phyloP scores from a whole-genome alignment of 2,113 vertebrate species.

The Oncorhynchus keta region DNA sequence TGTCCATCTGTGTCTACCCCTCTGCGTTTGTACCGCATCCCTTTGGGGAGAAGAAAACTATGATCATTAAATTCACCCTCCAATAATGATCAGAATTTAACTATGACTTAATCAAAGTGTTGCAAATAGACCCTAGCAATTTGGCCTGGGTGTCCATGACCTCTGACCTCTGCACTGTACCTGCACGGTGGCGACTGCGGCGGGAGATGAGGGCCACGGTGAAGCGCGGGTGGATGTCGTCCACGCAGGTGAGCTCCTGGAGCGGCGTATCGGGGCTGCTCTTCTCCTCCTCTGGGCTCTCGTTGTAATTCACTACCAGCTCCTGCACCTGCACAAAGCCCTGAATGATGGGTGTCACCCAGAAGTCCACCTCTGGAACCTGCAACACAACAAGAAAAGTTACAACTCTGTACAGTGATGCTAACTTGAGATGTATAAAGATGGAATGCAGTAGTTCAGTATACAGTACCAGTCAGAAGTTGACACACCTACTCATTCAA shows the following conservation, averaged over 20 bases:
- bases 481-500: no score
- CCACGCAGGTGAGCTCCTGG: conserved; percentile 86
- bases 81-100: neutral
- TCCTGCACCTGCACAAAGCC: conserved; percentile 98
- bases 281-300: conserved; percentile 91
- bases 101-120: neutral
- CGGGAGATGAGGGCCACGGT: conserved; percentile 94
- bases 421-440: neutral
- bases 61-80: conserved; percentile 11
- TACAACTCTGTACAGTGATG: neutral
- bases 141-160: neutral
- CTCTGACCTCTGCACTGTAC: conserved; percentile 55
- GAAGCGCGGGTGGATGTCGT: conserved; percentile 90
- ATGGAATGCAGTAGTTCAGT: neutral
- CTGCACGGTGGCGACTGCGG: conserved; percentile 92
- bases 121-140: no score
- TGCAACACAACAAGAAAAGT: conserved; percentile 51
- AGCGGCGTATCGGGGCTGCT: conserved; percentile 94
- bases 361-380: conserved; percentile 85
- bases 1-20: conserved; percentile 92
- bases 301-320: conserved; percentile 93
- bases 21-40: conserved; percentile 96
- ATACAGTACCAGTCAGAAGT: neutral
- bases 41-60: conserved; percentile 64
- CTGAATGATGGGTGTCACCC: conserved; percentile 95